Evolutionary conservation across 2,888 invertebrate species (phyloP).

Genomic region (Ectemnius continuus): DNA sequence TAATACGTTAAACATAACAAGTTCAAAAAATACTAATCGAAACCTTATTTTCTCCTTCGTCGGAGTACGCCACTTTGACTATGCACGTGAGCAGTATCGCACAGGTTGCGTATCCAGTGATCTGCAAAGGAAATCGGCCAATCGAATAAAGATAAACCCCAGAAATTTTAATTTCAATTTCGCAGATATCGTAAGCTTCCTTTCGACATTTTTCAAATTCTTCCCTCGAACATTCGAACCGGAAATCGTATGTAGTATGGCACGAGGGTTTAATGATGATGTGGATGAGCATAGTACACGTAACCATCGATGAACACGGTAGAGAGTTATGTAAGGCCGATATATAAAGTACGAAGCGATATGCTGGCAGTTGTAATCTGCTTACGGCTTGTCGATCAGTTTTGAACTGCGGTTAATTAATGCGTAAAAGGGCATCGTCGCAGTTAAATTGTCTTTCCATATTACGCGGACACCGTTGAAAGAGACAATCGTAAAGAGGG

Average conservation of each 20-base stretch:
- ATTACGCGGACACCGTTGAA: not conserved
- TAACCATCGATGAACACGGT: constrained; percentile 31
- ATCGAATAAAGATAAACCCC: not conserved
- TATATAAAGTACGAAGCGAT: constrained; percentile 20
- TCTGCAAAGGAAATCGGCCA: constrained; percentile 39
- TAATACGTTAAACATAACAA: not conserved
- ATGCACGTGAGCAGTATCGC: constrained; percentile 52
- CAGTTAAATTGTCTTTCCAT: constrained; percentile 10
- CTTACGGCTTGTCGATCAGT: constrained; percentile 52
- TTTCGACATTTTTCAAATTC: too few relatives aligned
- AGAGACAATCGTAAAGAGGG: not conserved
- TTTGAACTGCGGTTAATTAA: constrained; percentile 56
- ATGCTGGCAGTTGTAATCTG: constrained; percentile 51
- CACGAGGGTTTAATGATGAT: not conserved
- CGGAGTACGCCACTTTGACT: constrained; percentile 35
- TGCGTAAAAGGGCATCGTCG: constrained; percentile 36
- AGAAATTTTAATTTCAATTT: not conserved
- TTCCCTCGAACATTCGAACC: not conserved
- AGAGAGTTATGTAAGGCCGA: constrained; percentile 38
- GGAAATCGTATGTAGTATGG: not conserved
- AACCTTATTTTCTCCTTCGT: constrained; percentile 53
- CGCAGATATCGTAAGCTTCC: not conserved
- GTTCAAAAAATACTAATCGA: not conserved
- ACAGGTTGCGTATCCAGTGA: constrained; percentile 55
- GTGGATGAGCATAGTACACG: not conserved